Conservation (phyloP, 2,888 invertebrate species). For the Pristionchus arcanus region DNA sequence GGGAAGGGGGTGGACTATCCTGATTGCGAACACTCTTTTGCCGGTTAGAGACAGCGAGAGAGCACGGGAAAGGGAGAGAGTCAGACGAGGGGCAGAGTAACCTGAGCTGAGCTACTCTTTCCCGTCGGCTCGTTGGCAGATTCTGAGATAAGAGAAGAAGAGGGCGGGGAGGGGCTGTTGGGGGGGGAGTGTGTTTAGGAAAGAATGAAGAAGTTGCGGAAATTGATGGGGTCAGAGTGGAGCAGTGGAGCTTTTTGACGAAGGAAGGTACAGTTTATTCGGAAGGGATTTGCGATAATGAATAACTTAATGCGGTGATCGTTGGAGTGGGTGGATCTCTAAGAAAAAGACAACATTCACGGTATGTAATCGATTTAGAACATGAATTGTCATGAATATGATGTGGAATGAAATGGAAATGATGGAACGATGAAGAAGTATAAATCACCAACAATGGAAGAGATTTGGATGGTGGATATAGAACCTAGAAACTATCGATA, state of each 20-base stretch:
- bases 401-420: too few relatives aligned
- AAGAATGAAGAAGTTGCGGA: neutral
- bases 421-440: too few relatives aligned
- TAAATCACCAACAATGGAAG: too few relatives aligned
- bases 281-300: too few relatives aligned
- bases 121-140: slow-evolving; percentile 13
- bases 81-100: neutral
- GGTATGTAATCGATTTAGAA: too few relatives aligned
- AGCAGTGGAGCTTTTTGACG: neutral
- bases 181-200: slow-evolving; percentile 22
- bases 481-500: too few relatives aligned
- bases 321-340: too few relatives aligned
- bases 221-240: neutral
- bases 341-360: too few relatives aligned
- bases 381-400: too few relatives aligned
- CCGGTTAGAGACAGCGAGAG: neutral
- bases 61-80: slow-evolving; percentile 5
- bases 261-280: too few relatives aligned
- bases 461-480: too few relatives aligned
- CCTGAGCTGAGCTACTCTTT: slow-evolving; percentile 19
- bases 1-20: neutral
- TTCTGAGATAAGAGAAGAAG: slow-evolving; percentile 11
- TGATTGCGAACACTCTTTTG: neutral
- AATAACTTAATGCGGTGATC: too few relatives aligned
- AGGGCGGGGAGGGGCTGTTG: slow-evolving; percentile 10